These are phyloP conservation scores for Diarsia dahlii DNA, from an alignment of 2,888 invertebrate species.

Conservation along the genomic window DNA sequence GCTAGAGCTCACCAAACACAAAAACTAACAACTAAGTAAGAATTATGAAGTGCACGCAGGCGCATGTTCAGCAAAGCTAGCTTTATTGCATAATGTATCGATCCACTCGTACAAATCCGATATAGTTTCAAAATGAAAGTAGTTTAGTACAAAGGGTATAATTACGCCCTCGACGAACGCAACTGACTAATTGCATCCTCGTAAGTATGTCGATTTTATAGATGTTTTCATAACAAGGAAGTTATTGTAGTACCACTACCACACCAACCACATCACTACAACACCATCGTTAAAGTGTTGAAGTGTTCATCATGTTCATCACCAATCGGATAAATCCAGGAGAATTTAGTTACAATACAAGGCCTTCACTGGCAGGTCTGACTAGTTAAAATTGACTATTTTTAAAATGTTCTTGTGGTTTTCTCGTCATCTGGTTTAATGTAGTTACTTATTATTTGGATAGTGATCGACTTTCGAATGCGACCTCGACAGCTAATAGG, in stretches of 20 bases:
- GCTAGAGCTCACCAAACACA: neutral
- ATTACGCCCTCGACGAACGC: neutral
- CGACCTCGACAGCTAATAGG: neutral
- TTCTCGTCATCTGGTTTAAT: neutral
- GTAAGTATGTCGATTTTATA: neutral
- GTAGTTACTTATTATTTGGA: neutral
- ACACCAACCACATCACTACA: neutral
- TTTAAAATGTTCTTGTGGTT: neutral
- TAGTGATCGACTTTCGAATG: neutral
- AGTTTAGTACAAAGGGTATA: neutral
- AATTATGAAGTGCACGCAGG: neutral
- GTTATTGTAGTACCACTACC: neutral
- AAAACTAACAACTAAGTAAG: neutral
- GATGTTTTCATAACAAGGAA: neutral
- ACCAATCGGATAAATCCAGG: neutral
- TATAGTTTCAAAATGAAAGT: neutral
- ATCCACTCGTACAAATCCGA: neutral
- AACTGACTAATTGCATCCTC: neutral
- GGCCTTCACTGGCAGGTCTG: neutral
- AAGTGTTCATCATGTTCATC: neutral
- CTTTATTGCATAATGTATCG: neutral
- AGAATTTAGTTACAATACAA: neutral
- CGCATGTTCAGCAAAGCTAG: neutral
- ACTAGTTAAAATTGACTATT: neutral
- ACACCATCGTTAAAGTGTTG: neutral